phyloP scores from a whole-genome alignment of 1,140 invertebrate species.

The Trypoxylus dichotomus region DNA sequence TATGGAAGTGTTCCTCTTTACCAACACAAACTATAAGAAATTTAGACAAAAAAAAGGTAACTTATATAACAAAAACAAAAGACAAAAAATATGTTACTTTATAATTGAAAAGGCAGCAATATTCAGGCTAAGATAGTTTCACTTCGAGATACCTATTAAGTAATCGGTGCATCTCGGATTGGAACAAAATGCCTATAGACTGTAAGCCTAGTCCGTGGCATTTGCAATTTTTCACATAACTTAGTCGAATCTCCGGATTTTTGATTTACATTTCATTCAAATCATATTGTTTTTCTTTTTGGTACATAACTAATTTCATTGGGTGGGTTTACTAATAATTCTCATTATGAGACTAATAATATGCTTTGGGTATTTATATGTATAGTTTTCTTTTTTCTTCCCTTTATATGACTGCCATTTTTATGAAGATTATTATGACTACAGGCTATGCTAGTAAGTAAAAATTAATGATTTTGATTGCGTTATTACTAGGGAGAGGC shows the following conservation, averaged over 20 bases:
- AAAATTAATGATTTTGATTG: background rate
- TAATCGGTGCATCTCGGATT: background rate
- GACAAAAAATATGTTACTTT: slow-evolving; percentile 29
- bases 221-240: slow-evolving; percentile 27
- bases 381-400: slow-evolving; percentile 1
- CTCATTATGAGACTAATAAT: background rate
- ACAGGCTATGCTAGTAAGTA: slow-evolving; percentile 21
- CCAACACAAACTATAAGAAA: slow-evolving; percentile 29
- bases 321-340: background rate
- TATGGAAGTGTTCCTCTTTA: slow-evolving; percentile 32
- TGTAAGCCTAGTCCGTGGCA: slow-evolving; percentile 32
- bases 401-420: slow-evolving; percentile 14
- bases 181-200: slow-evolving; percentile 27
- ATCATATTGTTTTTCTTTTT: slow-evolving; percentile 10
- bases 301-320: background rate
- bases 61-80: slow-evolving; percentile 28
- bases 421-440: slow-evolving; percentile 6
- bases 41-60: slow-evolving; percentile 33
- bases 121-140: slow-evolving; percentile 24
- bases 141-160: background rate
- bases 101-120: slow-evolving; percentile 33
- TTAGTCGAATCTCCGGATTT: slow-evolving; percentile 1
- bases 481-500: too few species aligned
- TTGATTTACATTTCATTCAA: slow-evolving; percentile 1
- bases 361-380: background rate